Percentiles rank a stretch among this genome's conserved stretches.
phyloP scores from a whole-genome alignment of 1,140 invertebrate genomes.

The Paramacrobiotus metropolitanus region DNA sequence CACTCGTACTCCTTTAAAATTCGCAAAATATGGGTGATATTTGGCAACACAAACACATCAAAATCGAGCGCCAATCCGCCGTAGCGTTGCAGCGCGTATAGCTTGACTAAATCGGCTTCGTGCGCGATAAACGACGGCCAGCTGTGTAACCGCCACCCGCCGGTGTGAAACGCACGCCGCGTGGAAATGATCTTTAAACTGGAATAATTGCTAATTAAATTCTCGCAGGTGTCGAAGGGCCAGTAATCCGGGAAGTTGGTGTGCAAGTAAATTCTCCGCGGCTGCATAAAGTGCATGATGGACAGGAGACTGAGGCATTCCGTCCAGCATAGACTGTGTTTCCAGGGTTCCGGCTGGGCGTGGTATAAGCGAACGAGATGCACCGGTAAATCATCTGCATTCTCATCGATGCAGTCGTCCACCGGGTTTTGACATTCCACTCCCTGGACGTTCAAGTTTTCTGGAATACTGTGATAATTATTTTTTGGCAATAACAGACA shows the following conservation, averaged over 20 bases:
- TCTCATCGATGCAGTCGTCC: no score
- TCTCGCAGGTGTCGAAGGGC: neutral
- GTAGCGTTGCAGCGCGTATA: neutral
- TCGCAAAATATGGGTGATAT: no score
- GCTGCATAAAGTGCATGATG: neutral
- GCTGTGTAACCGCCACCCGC: neutral
- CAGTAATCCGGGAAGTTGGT: neutral
- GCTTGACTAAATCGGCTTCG: neutral
- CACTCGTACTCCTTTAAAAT: neutral
- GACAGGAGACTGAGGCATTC: neutral
- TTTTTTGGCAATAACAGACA: no score
- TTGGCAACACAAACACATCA: neutral
- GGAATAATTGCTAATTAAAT: neutral
- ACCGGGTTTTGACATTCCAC: no score
- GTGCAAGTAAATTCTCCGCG: neutral
- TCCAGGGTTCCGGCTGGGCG: neutral
- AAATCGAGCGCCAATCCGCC: neutral
- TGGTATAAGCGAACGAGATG: neutral
- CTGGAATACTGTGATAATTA: no score
- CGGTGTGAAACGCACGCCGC: neutral
- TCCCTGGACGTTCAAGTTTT: no score
- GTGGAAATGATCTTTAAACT: neutral
- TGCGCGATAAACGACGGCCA: neutral
- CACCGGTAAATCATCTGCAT: no score
- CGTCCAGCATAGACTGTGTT: neutral